Evolutionary conservation across 53 echinoderm and acorn worm genomes (phyloP).

Genomic region (Stichopus horrens): DNA sequence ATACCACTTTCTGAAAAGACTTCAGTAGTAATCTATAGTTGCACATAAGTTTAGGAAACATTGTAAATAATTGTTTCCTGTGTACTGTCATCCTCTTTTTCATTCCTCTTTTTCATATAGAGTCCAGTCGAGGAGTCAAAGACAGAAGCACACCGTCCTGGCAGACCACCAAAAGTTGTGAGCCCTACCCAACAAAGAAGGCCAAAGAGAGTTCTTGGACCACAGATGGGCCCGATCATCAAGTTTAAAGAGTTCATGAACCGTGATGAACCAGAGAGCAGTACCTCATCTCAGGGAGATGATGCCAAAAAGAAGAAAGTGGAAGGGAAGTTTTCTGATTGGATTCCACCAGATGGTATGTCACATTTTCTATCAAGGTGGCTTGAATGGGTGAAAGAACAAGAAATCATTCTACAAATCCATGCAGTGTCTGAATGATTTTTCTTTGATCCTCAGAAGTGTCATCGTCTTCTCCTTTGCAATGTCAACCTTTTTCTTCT

Average conservation of each 20-base stretch:
- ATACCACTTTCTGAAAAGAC: too few relatives aligned
- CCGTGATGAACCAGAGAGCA: constrained; percentile 29
- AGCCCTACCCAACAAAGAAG: constrained; percentile 11
- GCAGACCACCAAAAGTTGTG: neutral
- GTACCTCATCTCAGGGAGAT: neutral
- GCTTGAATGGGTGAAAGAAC: too few relatives aligned
- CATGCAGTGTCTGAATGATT: too few relatives aligned
- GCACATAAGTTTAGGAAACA: too few relatives aligned
- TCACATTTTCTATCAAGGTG: too few relatives aligned
- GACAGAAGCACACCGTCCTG: neutral
- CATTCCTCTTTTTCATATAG: neutral
- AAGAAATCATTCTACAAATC: too few relatives aligned
- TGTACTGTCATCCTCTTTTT: neutral
- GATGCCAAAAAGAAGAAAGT: constrained; percentile 38
- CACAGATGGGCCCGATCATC: constrained; percentile 35
- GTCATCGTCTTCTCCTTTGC: too few relatives aligned
- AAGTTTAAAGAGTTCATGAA: constrained; percentile 33
- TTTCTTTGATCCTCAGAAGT: too few relatives aligned
- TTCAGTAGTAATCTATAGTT: too few relatives aligned
- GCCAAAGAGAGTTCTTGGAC: constrained; percentile 39
- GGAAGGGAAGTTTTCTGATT: constrained; percentile 20
- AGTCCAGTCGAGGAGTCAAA: neutral
- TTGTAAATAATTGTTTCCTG: neutral
- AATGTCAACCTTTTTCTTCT: too few relatives aligned
- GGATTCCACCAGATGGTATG: constrained; percentile 39